Evolutionary conservation across 2,113 vertebrate genomes (phyloP).

Genomic region (Arizona elegans): DNA sequence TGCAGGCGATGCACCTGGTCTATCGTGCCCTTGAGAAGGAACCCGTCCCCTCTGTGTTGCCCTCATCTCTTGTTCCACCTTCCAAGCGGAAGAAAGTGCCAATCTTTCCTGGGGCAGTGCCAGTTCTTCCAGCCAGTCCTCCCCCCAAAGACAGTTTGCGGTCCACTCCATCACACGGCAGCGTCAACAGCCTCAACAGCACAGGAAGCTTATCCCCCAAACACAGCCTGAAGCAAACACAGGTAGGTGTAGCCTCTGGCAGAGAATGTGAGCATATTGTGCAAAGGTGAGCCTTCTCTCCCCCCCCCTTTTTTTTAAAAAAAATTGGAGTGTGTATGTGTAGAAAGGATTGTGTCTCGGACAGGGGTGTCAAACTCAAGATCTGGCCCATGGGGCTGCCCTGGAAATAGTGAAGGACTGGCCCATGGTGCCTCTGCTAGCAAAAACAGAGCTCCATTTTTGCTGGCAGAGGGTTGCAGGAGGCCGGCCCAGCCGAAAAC

Average conservation of each 20-base stretch:
- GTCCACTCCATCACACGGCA: constrained; percentile 92
- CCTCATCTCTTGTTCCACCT: constrained; percentile 85
- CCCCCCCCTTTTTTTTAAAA: not conserved
- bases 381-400: too few species aligned
- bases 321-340: not conserved
- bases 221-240: constrained; percentile 82
- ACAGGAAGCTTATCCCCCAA: constrained; percentile 90
- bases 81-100: constrained; percentile 90
- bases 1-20: constrained; percentile 96
- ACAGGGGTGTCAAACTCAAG: too few species aligned
- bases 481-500: too few species aligned
- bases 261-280: not conserved
- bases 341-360: not conserved
- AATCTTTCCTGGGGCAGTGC: constrained; percentile 74
- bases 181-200: constrained; percentile 90
- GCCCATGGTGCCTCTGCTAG: too few species aligned
- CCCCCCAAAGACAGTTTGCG: constrained; percentile 90
- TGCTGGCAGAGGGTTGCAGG: too few species aligned
- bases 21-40: constrained; percentile 97
- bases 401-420: too few species aligned
- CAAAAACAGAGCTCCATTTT: too few species aligned
- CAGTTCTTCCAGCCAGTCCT: constrained; percentile 88
- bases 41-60: constrained; percentile 86
- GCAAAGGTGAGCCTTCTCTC: not conserved
- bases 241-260: constrained; percentile 65